Evolutionary conservation across 2,797 vertebrate species (phyloP).

Genomic region (Melanotaenia boesemani): DNA sequence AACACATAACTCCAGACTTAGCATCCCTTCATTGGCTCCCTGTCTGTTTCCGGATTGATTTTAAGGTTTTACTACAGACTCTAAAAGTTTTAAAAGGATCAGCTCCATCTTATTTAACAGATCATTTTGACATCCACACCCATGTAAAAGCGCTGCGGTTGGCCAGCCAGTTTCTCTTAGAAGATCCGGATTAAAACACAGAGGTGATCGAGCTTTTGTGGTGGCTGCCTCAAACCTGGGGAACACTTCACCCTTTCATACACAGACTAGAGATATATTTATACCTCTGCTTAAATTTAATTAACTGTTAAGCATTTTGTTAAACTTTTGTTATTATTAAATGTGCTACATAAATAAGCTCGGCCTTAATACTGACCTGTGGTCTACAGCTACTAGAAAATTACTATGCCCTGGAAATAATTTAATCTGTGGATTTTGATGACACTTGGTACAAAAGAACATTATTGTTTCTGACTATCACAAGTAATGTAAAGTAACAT

Average conservation of each 20-base stretch:
- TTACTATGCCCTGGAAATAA: background rate
- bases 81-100: conserved; percentile 1
- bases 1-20: background rate
- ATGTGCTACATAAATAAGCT: background rate
- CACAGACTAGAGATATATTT: background rate
- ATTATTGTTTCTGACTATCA: background rate
- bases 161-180: background rate
- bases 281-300: background rate
- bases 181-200: background rate
- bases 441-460: too few relatives aligned
- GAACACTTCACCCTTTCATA: background rate
- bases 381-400: background rate
- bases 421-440: background rate
- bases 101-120: background rate
- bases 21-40: background rate
- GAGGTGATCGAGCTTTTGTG: background rate
- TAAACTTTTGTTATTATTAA: background rate
- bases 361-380: background rate
- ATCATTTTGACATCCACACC: background rate
- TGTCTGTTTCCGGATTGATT: background rate
- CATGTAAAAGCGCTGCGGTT: background rate
- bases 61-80: background rate
- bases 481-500: background rate
- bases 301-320: background rate
- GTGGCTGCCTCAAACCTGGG: background rate